Percentiles rank a stretch among this genome's conserved stretches.
phyloP scores from a whole-genome alignment of 2,113 vertebrate genomes.

The Piaya cayana region DNA sequence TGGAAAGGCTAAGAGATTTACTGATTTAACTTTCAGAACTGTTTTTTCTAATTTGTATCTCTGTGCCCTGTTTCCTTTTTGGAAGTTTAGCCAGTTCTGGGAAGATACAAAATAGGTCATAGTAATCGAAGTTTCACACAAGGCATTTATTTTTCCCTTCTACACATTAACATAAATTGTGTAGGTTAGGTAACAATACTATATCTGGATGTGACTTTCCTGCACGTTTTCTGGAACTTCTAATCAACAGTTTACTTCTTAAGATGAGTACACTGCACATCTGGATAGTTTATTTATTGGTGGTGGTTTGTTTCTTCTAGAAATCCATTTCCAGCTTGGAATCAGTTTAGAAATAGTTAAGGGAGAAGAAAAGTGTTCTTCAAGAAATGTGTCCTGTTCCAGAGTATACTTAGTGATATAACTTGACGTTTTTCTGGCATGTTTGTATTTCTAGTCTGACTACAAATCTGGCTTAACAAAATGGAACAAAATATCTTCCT shows the following conservation, averaged over 20 bases:
- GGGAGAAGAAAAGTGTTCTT: not conserved
- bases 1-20: not conserved
- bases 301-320: constrained; percentile 24
- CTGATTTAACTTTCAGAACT: not conserved
- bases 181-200: not conserved
- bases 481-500: constrained; percentile 15
- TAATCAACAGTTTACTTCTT: not conserved
- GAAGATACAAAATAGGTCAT: not conserved
- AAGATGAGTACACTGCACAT: not conserved
- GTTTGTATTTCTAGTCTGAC: constrained; percentile 1
- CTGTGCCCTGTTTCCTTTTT: not conserved
- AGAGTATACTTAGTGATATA: not conserved
- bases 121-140: not conserved
- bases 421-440: constrained; percentile 26
- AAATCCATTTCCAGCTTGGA: constrained; percentile 28
- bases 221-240: not conserved
- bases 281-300: not conserved
- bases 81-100: not conserved
- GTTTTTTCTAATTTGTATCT: accelerated
- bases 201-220: not conserved
- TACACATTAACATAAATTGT: not conserved
- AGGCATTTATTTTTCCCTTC: not conserved
- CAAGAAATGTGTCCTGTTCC: not conserved
- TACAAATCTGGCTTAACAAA: constrained; percentile 11
- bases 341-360: not conserved